These are phyloP conservation scores for Oreortyx pictus DNA, from an alignment of 2,797 vertebrate species.

Conservation along the genomic window DNA sequence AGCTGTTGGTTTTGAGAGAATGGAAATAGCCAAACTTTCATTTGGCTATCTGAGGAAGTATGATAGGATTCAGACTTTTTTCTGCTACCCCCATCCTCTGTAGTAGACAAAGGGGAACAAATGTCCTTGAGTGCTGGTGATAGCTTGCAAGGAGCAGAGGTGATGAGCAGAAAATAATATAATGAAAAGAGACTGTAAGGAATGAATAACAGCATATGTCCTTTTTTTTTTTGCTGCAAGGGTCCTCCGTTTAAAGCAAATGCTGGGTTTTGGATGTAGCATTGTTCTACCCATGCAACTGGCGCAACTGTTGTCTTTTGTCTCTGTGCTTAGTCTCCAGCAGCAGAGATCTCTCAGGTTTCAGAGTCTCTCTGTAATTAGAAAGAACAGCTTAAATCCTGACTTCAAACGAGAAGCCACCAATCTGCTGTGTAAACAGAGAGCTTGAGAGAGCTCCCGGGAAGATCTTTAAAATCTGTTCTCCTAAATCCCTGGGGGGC, in stretches of 20 bases:
- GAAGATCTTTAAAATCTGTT: slow-evolving; percentile 67
- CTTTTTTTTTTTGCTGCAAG: slow-evolving; percentile 58
- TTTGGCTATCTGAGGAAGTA: slow-evolving; percentile 7
- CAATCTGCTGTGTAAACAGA: slow-evolving; percentile 78
- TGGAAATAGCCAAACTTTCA: background rate
- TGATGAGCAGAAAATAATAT: slow-evolving; percentile 21
- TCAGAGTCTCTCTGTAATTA: slow-evolving; percentile 72
- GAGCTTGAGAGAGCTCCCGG: slow-evolving; percentile 57
- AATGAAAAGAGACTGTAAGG: slow-evolving; percentile 34
- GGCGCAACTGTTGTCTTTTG: background rate
- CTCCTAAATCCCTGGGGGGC: slow-evolving; percentile 28
- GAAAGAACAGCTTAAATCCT: slow-evolving; percentile 75
- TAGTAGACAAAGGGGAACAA: slow-evolving; percentile 25
- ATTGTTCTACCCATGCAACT: slow-evolving; percentile 40
- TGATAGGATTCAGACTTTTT: background rate
- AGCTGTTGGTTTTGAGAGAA: background rate
- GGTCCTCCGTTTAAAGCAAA: slow-evolving; percentile 42
- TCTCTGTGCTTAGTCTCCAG: slow-evolving; percentile 41
- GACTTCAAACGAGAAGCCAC: slow-evolving; percentile 73
- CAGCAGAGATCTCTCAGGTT: slow-evolving; percentile 68
- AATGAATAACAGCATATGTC: slow-evolving; percentile 16
- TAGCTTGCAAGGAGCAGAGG: slow-evolving; percentile 46
- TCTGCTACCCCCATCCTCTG: background rate
- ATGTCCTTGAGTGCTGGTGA: slow-evolving; percentile 48
- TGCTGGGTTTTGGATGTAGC: slow-evolving; percentile 35